These are phyloP conservation scores for Agrenia bidenticulata DNA, from an alignment of 2,888 invertebrate species.

Conservation along the genomic window DNA sequence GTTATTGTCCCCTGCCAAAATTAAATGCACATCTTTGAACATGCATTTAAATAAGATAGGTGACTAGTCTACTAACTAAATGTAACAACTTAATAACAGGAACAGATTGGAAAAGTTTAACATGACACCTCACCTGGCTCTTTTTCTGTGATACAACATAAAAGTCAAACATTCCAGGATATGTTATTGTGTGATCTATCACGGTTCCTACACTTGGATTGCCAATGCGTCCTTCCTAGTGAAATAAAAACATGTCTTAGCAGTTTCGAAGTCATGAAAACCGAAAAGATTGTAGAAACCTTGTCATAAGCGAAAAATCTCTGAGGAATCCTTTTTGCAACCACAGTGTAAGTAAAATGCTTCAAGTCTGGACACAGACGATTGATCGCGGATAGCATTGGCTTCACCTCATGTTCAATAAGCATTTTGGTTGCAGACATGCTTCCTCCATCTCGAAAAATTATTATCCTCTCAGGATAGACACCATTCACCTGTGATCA, in stretches of 20 bases:
- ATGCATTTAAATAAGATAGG: neutral
- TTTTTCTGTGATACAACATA: slow-evolving; percentile 84
- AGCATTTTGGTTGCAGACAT: slow-evolving; percentile 78
- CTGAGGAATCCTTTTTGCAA: slow-evolving; percentile 28
- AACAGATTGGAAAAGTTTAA: neutral
- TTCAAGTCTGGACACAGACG: slow-evolving; percentile 60
- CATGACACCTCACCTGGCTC: slow-evolving; percentile 58
- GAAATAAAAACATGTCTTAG: too few species aligned
- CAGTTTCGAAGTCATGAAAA: neutral
- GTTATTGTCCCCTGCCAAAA: neutral
- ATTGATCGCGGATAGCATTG: slow-evolving; percentile 65
- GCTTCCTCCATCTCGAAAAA: slow-evolving; percentile 91
- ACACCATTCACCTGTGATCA: slow-evolving; percentile 60
- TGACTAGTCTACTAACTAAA: neutral
- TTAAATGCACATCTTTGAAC: too few species aligned
- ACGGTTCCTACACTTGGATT: slow-evolving; percentile 86
- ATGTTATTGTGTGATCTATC: slow-evolving; percentile 76
- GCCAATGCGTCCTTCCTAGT: neutral
- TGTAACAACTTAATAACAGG: neutral
- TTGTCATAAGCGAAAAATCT: slow-evolving; percentile 15
- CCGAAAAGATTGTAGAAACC: neutral
- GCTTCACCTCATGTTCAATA: slow-evolving; percentile 75
- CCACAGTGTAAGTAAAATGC: slow-evolving; percentile 19
- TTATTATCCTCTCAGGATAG: slow-evolving; percentile 76
- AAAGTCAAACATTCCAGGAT: slow-evolving; percentile 78